Base-by-base conservation (phyloP, 1,140 invertebrate genomes). In the Agraylea sexmaculata region DNA sequence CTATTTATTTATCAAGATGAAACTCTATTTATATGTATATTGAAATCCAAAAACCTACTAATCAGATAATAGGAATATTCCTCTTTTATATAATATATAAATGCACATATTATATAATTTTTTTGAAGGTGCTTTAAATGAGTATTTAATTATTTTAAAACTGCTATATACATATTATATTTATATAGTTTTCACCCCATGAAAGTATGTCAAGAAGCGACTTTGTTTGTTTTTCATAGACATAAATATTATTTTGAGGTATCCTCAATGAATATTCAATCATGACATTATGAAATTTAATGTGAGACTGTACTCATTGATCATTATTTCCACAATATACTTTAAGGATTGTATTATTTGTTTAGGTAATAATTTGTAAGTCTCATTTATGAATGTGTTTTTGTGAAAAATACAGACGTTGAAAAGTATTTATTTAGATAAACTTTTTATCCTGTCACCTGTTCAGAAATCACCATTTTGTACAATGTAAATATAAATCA, bases 61-160 rank as follows among this genome's bases (percentile, higher is more conserved):
- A 35, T 19, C 16, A 31, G 6, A 6, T 8, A 8, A 16, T 31
- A 16, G 30, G 30, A 12, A 31, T 31, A 13, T 31, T 12, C 13
- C 16, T 8, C 10, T 31, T 5, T 31, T 12, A 31, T 31, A 42
- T 35, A 28, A 32, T 40, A 33, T 40, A 30, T 36, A 23, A 38
- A 16, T 22, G 23, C n/a, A 7, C 23, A 21, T 37, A 17, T 17
- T 2, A 37, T 27, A 27, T 21, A 41, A 33, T 33, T 11, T 21
- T 42, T 43, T 36, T 43, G 42, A 43, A 36, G 38, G 35, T 43
- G 42, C 38, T 43, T 21, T 32, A 37, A 29, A 37, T 43, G 35
- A 22, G 33, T 43, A 32, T 27, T 43, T 37, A n/a, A n/a, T n/a
- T n/a, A n/a, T 43, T 37, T 18, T 34, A 15, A 19, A 13, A 4